Evolutionary conservation across 30 jellyfish, hydroid and myxozoan species (phyloP), one percentile per base, ranked within the genome.

Genomic region (Turritopsis dohrnii): DNA sequence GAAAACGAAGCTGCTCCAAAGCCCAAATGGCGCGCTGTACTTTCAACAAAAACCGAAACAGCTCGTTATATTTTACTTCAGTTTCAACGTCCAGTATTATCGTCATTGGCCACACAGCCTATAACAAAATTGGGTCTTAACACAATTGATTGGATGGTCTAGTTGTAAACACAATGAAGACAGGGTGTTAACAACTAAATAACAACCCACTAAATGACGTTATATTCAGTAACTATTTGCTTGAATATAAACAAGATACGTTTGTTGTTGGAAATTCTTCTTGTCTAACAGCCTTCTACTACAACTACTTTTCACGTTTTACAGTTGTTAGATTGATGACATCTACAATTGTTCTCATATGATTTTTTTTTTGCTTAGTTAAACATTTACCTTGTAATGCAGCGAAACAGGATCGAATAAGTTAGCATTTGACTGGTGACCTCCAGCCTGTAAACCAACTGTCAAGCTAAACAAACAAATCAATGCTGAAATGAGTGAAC

Each of bases 21-120:
- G 95, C 85, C 97, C 97, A 90, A 19, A 90, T 31, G 1, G 97
- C 95, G 19, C 97, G 86, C 80, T 90, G 86, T 29, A 86, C 95
- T 86, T 90, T 91, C 77, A 90, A 82, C 52, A 90, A 75, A 80
- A 90, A 90, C 18, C 90, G 52, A 79, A 90, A 90, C 8, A 90
- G 72, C 13, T 89, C 95, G 27, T 90, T 90, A 65, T 90, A 90
- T 28, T 76, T 86, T 25, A 81, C 88, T 28, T 90, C 95, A 0
- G 90, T 87, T 54, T 90, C 86, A 76, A 76, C 75, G 71, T 90
- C 92, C 60, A 89, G 84, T 8, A 89, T 85, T 8, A 89, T 85
- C 8, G 96, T 84, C 81, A 89, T 72, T 18, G 96, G 96, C 96
- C 96, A 89, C 24, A 80, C 82, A 17, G 81, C 87, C 87, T 80